A percentile compares a stretch with the other conserved stretches of the same genome.
Evolutionary conservation across 1,140 invertebrate genomes (phyloP).

Genomic region (Agrypnia vestita): DNA sequence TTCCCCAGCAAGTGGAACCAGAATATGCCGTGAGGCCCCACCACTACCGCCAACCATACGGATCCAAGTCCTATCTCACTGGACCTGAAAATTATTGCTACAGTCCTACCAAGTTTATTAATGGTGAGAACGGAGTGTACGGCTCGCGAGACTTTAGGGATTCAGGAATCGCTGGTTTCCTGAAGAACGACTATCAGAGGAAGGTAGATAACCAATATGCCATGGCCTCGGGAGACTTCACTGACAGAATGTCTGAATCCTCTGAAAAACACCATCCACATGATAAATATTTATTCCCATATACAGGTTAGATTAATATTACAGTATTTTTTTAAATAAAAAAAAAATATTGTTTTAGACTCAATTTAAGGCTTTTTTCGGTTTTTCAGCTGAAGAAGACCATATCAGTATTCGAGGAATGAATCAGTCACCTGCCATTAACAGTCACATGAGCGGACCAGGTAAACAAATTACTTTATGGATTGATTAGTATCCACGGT

Average conservation of each 20-base stretch:
- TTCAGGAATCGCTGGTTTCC: constrained; percentile 70
- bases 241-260: constrained; percentile 78
- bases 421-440: constrained; percentile 63
- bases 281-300: constrained; percentile 86
- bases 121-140: constrained; percentile 67
- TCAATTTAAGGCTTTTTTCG: constrained; percentile 50
- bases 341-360: constrained; percentile 8
- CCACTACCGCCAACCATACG: constrained; percentile 64
- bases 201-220: constrained; percentile 71
- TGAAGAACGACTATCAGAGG: constrained; percentile 72
- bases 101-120: constrained; percentile 70
- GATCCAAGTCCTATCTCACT: constrained; percentile 70
- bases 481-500: too few relatives aligned
- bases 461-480: constrained; percentile 24
- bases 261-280: constrained; percentile 82
- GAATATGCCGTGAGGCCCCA: constrained; percentile 64
- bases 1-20: constrained; percentile 68
- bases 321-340: constrained; percentile 31
- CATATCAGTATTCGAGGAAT: constrained; percentile 68
- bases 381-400: constrained; percentile 75
- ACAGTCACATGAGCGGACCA: constrained; percentile 54
- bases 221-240: constrained; percentile 67
- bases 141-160: constrained; percentile 76
- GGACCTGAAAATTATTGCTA: constrained; percentile 70
- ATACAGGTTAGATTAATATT: constrained; percentile 73